These are phyloP conservation scores for Ctenosaura bakeri DNA, from an alignment of 2,797 vertebrate species.

Conservation along the genomic window DNA sequence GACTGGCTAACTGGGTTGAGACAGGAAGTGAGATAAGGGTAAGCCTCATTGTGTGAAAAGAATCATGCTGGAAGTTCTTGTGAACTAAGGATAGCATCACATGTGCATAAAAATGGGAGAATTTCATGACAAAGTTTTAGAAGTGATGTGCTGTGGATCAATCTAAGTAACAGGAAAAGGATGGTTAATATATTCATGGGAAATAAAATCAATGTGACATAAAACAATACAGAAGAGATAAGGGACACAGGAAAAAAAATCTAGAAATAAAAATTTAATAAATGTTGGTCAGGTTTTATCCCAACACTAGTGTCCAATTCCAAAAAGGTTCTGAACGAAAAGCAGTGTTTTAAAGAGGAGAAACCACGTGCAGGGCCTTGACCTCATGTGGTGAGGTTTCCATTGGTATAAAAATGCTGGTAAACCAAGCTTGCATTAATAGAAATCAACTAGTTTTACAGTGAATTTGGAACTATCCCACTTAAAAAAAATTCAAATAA, in stretches of 20 bases:
- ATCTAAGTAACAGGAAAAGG: not conserved
- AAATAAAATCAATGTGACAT: slow-evolving; percentile 18
- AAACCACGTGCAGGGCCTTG: not conserved
- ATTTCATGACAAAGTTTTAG: too few species aligned
- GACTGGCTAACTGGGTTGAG: not conserved
- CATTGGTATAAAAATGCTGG: not conserved
- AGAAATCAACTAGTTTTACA: not conserved
- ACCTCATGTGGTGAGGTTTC: not conserved
- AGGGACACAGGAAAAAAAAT: not conserved
- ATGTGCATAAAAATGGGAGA: not conserved
- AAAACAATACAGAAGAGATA: not conserved
- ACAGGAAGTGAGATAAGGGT: not conserved
- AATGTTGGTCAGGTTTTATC: slow-evolving; percentile 8
- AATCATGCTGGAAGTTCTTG: not conserved
- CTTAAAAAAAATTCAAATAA: not conserved
- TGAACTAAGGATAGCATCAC: not conserved
- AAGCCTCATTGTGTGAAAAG: not conserved
- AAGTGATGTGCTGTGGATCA: not conserved
- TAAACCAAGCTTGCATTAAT: not conserved
- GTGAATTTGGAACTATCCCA: not conserved
- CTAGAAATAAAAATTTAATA: not conserved
- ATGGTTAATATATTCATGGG: not conserved
- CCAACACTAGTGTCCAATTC: not conserved
- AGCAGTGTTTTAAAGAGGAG: not conserved
- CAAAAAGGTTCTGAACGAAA: not conserved